Evolutionary conservation across 2,113 vertebrate species (phyloP).

Genomic region (Podarcis muralis): DNA sequence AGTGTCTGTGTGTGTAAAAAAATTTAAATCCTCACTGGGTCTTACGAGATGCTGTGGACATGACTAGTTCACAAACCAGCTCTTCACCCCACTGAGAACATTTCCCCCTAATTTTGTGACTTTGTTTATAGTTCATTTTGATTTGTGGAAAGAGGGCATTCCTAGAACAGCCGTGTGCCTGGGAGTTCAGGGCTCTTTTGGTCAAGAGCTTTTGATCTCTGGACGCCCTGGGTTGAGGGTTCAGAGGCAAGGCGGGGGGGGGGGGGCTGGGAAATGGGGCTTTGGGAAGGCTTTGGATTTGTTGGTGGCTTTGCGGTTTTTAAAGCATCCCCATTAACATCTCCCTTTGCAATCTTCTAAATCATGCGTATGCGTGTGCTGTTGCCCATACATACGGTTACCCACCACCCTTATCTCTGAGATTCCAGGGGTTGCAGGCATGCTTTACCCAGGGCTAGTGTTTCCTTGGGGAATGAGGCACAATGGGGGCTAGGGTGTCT

Average conservation of each 20-base stretch:
- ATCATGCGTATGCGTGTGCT: too few relatives aligned
- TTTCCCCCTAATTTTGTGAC: background rate
- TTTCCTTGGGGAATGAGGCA: too few relatives aligned
- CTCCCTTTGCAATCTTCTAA: background rate
- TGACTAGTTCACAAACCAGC: background rate
- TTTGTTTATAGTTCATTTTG: background rate
- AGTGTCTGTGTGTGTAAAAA: too few relatives aligned
- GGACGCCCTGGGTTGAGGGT: background rate
- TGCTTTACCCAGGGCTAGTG: too few relatives aligned
- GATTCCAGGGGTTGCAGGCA: too few relatives aligned
- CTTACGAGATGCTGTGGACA: background rate
- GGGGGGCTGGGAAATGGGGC: background rate
- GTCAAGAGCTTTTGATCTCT: background rate
- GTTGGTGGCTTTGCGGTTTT: background rate
- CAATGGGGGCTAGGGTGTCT: too few relatives aligned
- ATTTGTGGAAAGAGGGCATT: background rate
- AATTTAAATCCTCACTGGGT: background rate
- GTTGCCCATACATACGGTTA: too few relatives aligned
- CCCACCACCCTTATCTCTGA: too few relatives aligned
- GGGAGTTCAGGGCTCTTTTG: background rate
- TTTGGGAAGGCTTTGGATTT: background rate
- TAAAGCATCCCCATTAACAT: background rate
- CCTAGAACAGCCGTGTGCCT: background rate
- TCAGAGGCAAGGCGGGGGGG: fast-evolving
- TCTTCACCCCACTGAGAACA: background rate